phyloP scores from a whole-genome alignment of 2,113 vertebrate genomes.

The Puma concolor region DNA sequence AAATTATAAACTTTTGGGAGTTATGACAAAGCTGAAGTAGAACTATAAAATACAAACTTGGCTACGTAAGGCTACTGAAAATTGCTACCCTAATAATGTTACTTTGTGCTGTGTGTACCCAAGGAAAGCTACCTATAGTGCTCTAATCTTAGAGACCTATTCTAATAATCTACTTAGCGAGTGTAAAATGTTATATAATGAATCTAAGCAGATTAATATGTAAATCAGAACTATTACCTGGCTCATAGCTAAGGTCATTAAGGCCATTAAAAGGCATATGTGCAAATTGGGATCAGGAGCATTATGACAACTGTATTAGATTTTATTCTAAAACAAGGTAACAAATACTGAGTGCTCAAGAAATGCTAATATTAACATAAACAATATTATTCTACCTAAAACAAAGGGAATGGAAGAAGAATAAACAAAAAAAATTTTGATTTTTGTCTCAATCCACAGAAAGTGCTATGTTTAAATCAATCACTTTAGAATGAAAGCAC shows the following conservation, averaged over 20 bases:
- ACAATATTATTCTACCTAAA: neutral
- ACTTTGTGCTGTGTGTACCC: neutral
- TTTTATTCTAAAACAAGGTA: neutral
- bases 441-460: neutral
- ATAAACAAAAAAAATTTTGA: neutral
- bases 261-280: neutral
- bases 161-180: neutral
- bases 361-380: conserved; percentile 21
- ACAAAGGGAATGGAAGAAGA: conserved; percentile 35
- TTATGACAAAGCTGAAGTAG: neutral
- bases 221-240: neutral
- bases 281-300: neutral
- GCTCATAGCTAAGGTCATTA: neutral
- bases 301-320: neutral
- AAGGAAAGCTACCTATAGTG: neutral
- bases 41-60: neutral
- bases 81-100: neutral
- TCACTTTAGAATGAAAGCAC: neutral
- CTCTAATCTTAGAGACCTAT: neutral
- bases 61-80: neutral
- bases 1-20: neutral
- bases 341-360: neutral
- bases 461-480: conserved; percentile 13
- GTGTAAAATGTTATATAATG: neutral
- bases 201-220: neutral